Conservation (phyloP, 2,797 vertebrate species). For the Octomys mimax region DNA sequence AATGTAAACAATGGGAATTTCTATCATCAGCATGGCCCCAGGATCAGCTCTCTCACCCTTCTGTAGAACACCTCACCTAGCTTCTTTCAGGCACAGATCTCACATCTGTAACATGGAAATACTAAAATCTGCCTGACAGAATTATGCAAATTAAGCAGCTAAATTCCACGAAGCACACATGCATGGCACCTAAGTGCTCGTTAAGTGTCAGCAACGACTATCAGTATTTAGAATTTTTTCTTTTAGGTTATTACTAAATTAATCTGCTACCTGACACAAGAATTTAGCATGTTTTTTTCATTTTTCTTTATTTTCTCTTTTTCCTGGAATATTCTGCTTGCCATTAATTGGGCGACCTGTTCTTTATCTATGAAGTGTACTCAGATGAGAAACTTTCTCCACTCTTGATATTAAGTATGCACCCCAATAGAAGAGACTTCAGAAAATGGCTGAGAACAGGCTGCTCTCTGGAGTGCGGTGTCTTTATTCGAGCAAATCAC, state of each 20-base stretch:
- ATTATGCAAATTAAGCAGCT: not conserved
- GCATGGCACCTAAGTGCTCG: not conserved
- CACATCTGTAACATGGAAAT: not conserved
- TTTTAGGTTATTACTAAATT: conserved; percentile 30
- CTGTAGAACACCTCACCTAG: not conserved
- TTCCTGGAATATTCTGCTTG: conserved; percentile 42
- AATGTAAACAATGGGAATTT: not conserved
- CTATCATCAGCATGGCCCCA: not conserved
- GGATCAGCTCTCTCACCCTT: not conserved
- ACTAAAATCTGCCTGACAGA: not conserved
- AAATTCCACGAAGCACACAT: conserved; percentile 5
- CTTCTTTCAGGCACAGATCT: not conserved
- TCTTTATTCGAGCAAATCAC: conserved; percentile 58
- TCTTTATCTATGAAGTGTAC: conserved; percentile 42
- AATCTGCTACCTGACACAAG: not conserved
- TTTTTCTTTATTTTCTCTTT: conserved; percentile 52
- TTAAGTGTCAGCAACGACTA: conserved; percentile 41
- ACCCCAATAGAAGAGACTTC: not conserved
- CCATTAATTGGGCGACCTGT: not conserved
- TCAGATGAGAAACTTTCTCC: not conserved
- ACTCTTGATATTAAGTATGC: not conserved
- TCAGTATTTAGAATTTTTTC: not conserved
- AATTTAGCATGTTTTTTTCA: conserved; percentile 63
- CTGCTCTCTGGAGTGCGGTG: not conserved
- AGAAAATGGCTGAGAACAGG: conserved; percentile 32